Evolutionary conservation across 2,888 invertebrate genomes (phyloP), one percentile per base, ranked within the genome.

Genomic region (Scotopteryx bipunctaria): DNA sequence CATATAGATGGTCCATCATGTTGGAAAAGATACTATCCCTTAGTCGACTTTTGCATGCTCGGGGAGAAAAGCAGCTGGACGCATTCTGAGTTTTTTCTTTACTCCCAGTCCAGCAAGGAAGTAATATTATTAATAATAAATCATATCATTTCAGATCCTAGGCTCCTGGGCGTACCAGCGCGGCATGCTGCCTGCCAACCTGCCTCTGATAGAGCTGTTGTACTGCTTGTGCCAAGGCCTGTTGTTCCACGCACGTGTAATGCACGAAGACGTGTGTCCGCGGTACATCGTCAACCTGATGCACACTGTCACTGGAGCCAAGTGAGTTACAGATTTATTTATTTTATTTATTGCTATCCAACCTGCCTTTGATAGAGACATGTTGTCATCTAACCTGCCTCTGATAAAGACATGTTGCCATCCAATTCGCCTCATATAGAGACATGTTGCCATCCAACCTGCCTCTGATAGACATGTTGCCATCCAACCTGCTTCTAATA

Each of bases 221-320:
- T 92, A 91, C 77, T 90, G 91, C 69, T 31, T 89, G 29, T 90
- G 91, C 62, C 91, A 91, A 55, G 91, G 91, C 0, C 71, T 91
- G 56, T 67, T 92, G 64, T 84, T 92, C 70, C 92, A 92, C 71
- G 91, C 91, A 27, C 71, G 91, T 0, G 86, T 92, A 19, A 86
- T 91, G 84, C 87, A 86, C 61, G 86, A 90, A 19, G 89, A 91
- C 36, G 87, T 83, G 0, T 92, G 92, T 42, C 92, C 92, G 1
- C 69, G 81, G 25, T 92, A 92, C 74, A 91, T 91, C 63, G 71
- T 84, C 57, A 92, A 92, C 66, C 73, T 92, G 63, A 83, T 92
- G 77, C 82, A 81, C 57, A 88, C 89, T 0, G 91, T 91, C 56
- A 91, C 91, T 8, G 86, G 84, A 54, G 69, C 80, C 66, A 81